phyloP scores from a whole-genome alignment of 1,140 invertebrate genomes.

The Brachionus manjavacas region DNA sequence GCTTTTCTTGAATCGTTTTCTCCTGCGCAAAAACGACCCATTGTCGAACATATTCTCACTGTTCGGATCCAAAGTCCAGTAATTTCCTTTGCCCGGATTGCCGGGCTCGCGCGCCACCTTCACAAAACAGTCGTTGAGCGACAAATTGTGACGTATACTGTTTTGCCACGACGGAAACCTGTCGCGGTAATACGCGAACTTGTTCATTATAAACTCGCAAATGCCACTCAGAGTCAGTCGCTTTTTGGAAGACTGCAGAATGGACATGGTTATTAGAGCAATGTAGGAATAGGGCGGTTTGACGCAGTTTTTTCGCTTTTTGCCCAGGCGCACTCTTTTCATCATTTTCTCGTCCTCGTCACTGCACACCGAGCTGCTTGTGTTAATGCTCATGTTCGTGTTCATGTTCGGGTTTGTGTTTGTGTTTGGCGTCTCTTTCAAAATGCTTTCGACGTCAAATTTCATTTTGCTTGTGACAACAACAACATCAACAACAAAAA shows the following conservation, averaged over 20 bases:
- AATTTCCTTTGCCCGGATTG: constrained; percentile 95
- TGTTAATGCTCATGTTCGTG: not conserved
- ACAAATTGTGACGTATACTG: constrained; percentile 91
- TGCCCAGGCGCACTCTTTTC: not conserved
- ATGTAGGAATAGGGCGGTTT: constrained; percentile 98
- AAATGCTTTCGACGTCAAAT: constrained; percentile 20
- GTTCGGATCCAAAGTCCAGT: constrained; percentile 93
- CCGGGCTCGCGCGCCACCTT: constrained; percentile 96
- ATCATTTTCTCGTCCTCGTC: not conserved
- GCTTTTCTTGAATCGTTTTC: constrained; percentile 84
- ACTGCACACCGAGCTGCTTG: not conserved
- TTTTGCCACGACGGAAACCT: constrained; percentile 64
- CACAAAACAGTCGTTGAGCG: constrained; percentile 96
- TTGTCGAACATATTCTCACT: constrained; percentile 99
- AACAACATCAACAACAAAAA: not conserved
- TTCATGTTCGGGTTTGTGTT: too few species aligned
- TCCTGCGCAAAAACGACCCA: constrained; percentile 84
- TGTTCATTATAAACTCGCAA: constrained; percentile 97
- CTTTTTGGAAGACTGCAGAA: constrained; percentile 91
- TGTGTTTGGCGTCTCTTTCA: not conserved
- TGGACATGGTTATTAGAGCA: constrained; percentile 94
- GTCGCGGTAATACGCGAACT: constrained; percentile 65
- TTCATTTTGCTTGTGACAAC: not conserved
- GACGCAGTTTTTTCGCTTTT: constrained; percentile 56
- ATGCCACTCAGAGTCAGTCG: constrained; percentile 92